These are phyloP conservation scores for Dinothrombium tinctorium DNA, from an alignment of 1,140 invertebrate species.

Conservation along the genomic window DNA sequence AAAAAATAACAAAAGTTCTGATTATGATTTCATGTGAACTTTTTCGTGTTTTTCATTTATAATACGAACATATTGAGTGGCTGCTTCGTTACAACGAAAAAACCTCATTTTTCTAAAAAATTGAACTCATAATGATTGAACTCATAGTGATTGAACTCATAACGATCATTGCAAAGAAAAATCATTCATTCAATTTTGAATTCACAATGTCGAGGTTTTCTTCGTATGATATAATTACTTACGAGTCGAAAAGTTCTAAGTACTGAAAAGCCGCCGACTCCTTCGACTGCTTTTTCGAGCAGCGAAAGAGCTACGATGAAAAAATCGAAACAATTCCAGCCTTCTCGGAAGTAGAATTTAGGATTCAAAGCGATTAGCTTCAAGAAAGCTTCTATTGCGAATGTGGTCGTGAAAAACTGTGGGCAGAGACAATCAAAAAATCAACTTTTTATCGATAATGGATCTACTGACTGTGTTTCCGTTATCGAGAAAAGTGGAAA, in stretches of 20 bases:
- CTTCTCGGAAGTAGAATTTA: constrained; percentile 90
- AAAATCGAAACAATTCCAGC: constrained; percentile 97
- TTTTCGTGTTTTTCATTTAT: too few species aligned
- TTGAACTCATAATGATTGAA: too few species aligned
- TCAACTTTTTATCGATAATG: background rate
- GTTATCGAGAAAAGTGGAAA: constrained; percentile 56
- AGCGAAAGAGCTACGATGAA: constrained; percentile 86
- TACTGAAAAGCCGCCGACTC: constrained; percentile 79
- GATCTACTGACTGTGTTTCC: constrained; percentile 71
- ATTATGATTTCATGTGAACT: too few species aligned
- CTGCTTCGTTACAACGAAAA: too few species aligned
- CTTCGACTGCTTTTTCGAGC: constrained; percentile 70
- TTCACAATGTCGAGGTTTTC: too few species aligned
- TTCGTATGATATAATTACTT: background rate
- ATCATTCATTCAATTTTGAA: too few species aligned
- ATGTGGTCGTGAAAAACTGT: constrained; percentile 95
- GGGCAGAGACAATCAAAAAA: constrained; percentile 1
- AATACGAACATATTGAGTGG: too few species aligned
- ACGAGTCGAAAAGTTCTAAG: constrained; percentile 69
- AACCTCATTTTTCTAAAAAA: too few species aligned
- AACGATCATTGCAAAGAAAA: too few species aligned
- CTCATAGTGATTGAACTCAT: too few species aligned
- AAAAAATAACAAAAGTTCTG: too few species aligned
- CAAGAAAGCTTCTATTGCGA: constrained; percentile 80
- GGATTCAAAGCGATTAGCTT: constrained; percentile 92